Conservation (phyloP, 53 echinoderm and acorn worm genomes). For the Zoroaster sp. region DNA sequence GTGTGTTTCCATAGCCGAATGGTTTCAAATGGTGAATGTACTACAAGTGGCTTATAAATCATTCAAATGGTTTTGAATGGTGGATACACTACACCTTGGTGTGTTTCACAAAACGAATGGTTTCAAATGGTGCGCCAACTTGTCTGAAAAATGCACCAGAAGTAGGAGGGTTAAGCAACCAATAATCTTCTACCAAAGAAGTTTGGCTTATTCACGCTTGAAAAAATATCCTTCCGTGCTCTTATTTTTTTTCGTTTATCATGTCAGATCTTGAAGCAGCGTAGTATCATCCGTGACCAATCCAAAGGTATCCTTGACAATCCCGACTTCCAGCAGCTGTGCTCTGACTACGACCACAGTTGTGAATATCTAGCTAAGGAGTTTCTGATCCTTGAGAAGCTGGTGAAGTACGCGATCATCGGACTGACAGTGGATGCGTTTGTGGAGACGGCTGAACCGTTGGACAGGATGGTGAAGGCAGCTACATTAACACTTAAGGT, state of each 20-base stretch:
- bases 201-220: too few relatives aligned
- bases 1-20: too few relatives aligned
- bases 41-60: too few relatives aligned
- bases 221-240: too few relatives aligned
- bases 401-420: constrained; percentile 70
- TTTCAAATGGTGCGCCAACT: too few relatives aligned
- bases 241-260: not conserved
- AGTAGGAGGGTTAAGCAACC: too few relatives aligned
- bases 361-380: constrained; percentile 84
- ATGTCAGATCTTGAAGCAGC: constrained; percentile 72
- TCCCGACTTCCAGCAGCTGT: constrained; percentile 73
- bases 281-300: constrained; percentile 43
- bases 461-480: constrained; percentile 88
- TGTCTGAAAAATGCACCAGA: too few relatives aligned
- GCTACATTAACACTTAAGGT: constrained; percentile 85
- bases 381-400: constrained; percentile 71
- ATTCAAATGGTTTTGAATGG: too few relatives aligned
- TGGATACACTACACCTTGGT: too few relatives aligned
- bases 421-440: constrained; percentile 87
- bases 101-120: too few relatives aligned
- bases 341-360: constrained; percentile 60
- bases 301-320: constrained; percentile 62
- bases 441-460: constrained; percentile 80
- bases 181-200: too few relatives aligned
- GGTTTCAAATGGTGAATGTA: too few relatives aligned